Percentiles rank a stretch among this genome's conserved stretches.
Evolutionary conservation across 2,113 vertebrate species (phyloP).

Genomic region (Balaeniceps rex): DNA sequence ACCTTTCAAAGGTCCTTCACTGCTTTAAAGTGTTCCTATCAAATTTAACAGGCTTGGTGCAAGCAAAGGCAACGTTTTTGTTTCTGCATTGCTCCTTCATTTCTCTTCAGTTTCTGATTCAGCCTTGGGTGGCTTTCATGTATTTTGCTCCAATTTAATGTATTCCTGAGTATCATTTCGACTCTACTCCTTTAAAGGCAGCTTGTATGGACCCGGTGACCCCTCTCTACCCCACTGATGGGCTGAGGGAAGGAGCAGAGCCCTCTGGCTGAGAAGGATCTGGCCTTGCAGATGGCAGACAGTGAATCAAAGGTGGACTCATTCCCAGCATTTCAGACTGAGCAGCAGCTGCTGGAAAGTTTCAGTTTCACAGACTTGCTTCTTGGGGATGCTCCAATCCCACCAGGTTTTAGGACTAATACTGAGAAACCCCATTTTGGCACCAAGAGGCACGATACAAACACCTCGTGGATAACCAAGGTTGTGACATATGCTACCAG

Average conservation of each 20-base stretch:
- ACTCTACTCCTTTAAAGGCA: not conserved
- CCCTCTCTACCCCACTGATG: not conserved
- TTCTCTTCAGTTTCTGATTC: not conserved
- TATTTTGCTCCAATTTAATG: not conserved
- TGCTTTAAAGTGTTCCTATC: not conserved
- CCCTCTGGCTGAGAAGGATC: not conserved
- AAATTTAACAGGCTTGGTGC: not conserved
- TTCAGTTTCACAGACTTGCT: not conserved
- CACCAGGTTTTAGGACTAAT: not conserved
- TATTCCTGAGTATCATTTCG: not conserved
- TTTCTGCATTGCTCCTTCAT: not conserved
- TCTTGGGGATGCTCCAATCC: not conserved
- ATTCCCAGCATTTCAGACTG: not conserved
- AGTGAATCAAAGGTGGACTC: not conserved
- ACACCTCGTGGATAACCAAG: not conserved
- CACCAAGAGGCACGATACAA: accelerated
- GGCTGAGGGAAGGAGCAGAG: not conserved
- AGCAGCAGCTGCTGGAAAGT: not conserved
- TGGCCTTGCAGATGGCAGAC: accelerated
- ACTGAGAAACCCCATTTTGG: not conserved
- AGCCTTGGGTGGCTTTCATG: not conserved
- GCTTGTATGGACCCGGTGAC: not conserved
- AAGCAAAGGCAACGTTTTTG: not conserved
- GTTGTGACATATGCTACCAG: not conserved
- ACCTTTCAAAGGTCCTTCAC: not conserved